Evolutionary conservation across 2,113 vertebrate species (phyloP).

Genomic region (Numida meleagris): DNA sequence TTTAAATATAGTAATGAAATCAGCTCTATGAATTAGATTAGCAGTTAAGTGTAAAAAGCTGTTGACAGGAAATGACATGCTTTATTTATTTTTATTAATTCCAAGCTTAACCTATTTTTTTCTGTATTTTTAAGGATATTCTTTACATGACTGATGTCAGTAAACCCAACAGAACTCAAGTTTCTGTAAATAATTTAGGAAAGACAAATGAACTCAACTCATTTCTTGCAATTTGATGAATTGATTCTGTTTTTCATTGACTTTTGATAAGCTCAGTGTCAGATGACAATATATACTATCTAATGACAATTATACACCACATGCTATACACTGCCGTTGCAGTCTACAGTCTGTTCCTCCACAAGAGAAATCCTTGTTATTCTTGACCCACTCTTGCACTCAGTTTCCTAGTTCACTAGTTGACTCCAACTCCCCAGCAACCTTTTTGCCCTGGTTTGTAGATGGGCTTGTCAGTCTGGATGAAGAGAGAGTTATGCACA

Average conservation of each 20-base stretch:
- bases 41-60: neutral
- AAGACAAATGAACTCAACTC: neutral
- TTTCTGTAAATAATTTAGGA: neutral
- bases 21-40: neutral
- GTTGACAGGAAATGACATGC: neutral
- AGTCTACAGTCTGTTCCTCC: neutral
- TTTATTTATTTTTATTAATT: neutral
- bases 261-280: neutral
- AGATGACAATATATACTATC: neutral
- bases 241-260: neutral
- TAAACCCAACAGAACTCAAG: neutral
- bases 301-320: neutral
- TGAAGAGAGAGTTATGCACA: slow-evolving; percentile 19
- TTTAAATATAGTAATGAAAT: neutral
- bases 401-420: neutral
- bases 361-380: neutral
- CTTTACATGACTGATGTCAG: neutral
- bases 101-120: neutral
- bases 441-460: slow-evolving; percentile 71
- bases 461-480: slow-evolving; percentile 66
- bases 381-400: neutral
- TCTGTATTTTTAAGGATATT: neutral
- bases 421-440: slow-evolving; percentile 1
- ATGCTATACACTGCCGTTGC: neutral
- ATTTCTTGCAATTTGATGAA: neutral